Base-by-base conservation (phyloP, 2,113 vertebrate species). In the Leptocoma aspasia region DNA sequence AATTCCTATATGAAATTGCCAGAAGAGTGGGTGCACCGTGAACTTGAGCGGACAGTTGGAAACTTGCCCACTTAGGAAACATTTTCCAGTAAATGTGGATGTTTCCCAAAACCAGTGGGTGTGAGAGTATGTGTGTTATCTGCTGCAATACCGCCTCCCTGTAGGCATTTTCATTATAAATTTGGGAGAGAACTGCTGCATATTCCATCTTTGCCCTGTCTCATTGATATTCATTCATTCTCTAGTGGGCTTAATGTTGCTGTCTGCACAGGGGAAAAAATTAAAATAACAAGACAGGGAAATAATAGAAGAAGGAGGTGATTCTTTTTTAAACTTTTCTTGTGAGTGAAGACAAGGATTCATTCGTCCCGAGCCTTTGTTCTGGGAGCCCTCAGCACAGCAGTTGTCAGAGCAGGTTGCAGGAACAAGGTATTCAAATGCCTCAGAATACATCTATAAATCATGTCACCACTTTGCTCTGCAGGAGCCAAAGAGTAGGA, bases 161-260 rank as follows among this genome's bases (percentile, higher is more conserved):
- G 45, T 20, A 78, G 66, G 75, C 47, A 59, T 91, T 92, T 73
- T 82, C 85, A n/a, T 80, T 76, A 28, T 33, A 83, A 76, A 35
- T 90, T 94, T 70, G 54, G 42, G 89, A 82, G 39, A 79, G 53
- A 87, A 41, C 42, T 57, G 70, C 87, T 82, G 68, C 44, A 5
- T 79, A 70, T 72, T 95, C 77, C 59, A 47, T 78, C 70, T 78
- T 71, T 78, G n/a, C 86, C 65, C 61, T 65, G n/a, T 45, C 79
- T 95, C 45, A 42, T 84, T 92, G 85, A 23, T 92, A 94, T 94
- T 70, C 82, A 79, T 95, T 86, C 71, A 47, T 93, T 92, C 78
- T 84, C 42, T 59, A 52, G 79, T 50, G 60, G 78, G 76, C 86
- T 90, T 94, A 82, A 83, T 81, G 82, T 83, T 90, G 81, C 84